Conservation (phyloP, 2,888 invertebrate genomes). For the Odontomyia ornata region DNA sequence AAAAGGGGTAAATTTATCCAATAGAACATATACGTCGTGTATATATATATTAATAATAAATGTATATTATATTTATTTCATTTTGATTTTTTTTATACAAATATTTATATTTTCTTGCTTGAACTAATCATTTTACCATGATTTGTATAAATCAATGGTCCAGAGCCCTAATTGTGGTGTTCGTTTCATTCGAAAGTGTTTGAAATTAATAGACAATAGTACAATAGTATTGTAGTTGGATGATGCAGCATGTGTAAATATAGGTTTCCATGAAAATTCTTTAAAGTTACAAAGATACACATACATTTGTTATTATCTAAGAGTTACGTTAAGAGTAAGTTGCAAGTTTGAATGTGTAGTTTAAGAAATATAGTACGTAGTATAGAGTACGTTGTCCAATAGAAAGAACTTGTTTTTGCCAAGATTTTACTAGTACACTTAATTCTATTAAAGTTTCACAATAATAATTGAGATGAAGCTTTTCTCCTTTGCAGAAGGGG, state of each 20-base stretch:
- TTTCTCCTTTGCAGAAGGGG: slow-evolving; percentile 16
- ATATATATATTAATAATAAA: background rate
- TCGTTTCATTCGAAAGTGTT: background rate
- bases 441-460: slow-evolving; percentile 10
- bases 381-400: background rate
- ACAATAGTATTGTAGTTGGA: background rate
- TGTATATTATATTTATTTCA: background rate
- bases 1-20: slow-evolving; percentile 17
- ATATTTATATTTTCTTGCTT: slow-evolving; percentile 3
- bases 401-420: background rate
- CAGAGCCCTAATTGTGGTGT: background rate
- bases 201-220: background rate
- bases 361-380: slow-evolving; percentile 2
- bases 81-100: slow-evolving; percentile 2
- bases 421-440: background rate
- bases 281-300: slow-evolving; percentile 18
- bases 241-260: background rate
- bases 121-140: background rate
- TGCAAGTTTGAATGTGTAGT: slow-evolving; percentile 21
- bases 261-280: background rate
- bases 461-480: slow-evolving; percentile 28
- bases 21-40: slow-evolving; percentile 18
- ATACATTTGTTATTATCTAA: slow-evolving; percentile 17
- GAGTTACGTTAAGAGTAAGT: slow-evolving; percentile 14
- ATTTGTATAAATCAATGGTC: background rate